phyloP scores from a whole-genome alignment of 2,113 vertebrate species.

The Pelusios castaneus region DNA sequence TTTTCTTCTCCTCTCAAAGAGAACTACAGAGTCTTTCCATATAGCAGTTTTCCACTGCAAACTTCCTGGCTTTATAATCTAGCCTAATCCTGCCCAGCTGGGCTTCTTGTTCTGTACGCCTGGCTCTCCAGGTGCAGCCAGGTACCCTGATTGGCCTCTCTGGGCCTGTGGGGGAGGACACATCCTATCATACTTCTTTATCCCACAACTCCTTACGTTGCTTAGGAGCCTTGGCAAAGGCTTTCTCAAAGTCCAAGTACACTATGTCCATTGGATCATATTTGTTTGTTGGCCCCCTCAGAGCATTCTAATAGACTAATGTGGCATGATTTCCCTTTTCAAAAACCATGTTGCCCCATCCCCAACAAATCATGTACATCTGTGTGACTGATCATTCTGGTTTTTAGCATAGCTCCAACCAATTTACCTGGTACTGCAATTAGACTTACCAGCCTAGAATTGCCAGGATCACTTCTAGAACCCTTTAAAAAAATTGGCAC shows the following conservation, averaged over 20 bases:
- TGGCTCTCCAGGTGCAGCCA: not conserved
- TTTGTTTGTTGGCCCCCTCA: not conserved
- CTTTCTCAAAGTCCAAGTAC: not conserved
- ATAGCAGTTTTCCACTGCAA: not conserved
- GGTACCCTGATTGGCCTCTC: too few species aligned
- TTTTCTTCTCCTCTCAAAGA: not conserved
- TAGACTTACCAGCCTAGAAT: not conserved
- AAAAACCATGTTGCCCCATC: not conserved
- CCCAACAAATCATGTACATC: not conserved
- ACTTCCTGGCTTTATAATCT: not conserved
- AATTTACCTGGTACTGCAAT: not conserved
- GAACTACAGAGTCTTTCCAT: not conserved
- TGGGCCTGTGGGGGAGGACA: not conserved
- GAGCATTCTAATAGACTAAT: not conserved
- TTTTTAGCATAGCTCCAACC: not conserved
- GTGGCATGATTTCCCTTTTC: not conserved
- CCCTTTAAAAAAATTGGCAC: not conserved
- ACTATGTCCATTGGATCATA: not conserved
- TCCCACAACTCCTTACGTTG: not conserved
- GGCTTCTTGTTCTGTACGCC: not conserved
- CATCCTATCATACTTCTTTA: not conserved
- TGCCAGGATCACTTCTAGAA: not conserved
- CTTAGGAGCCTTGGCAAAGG: not conserved
- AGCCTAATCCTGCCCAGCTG: not conserved
- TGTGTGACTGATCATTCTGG: not conserved